Conservation (phyloP, 2,888 invertebrate species). For the Sisyra terminalis region DNA sequence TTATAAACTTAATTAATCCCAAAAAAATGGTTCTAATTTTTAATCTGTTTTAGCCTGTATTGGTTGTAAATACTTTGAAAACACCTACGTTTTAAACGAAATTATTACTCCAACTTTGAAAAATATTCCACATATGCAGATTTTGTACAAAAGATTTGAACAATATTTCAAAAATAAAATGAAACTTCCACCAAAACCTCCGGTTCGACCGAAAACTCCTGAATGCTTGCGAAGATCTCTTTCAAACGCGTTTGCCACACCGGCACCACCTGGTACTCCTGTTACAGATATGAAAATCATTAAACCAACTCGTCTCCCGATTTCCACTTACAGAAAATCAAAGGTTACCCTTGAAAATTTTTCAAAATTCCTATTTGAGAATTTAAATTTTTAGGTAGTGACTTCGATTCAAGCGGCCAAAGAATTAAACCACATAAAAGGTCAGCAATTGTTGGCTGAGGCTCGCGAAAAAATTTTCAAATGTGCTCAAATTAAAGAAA, state of each 20-base stretch:
- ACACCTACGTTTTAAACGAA: slow-evolving; percentile 30
- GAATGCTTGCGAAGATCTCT: slow-evolving; percentile 10
- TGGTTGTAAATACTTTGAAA: slow-evolving; percentile 32
- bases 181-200: slow-evolving; percentile 9
- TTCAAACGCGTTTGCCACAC: not conserved
- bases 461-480: slow-evolving; percentile 16
- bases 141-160: slow-evolving; percentile 11
- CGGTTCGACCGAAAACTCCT: slow-evolving; percentile 16
- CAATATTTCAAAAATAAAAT: slow-evolving; percentile 7
- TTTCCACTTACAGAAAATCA: slow-evolving; percentile 14
- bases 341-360: not conserved
- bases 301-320: slow-evolving; percentile 13
- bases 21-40: slow-evolving; percentile 11
- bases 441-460: slow-evolving; percentile 15
- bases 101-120: slow-evolving; percentile 31
- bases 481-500: slow-evolving; percentile 12
- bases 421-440: slow-evolving; percentile 16
- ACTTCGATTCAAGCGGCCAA: slow-evolving; percentile 13
- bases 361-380: not conserved
- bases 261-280: slow-evolving; percentile 8
- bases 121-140: slow-evolving; percentile 16
- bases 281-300: slow-evolving; percentile 9
- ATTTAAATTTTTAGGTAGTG: not conserved
- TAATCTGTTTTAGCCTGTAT: slow-evolving; percentile 21
- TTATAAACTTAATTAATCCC: slow-evolving; percentile 24